Percentiles rank a stretch among this genome's conserved stretches.
Evolutionary conservation across 1,140 invertebrate species (phyloP).

Genomic region (Drosophila orena): DNA sequence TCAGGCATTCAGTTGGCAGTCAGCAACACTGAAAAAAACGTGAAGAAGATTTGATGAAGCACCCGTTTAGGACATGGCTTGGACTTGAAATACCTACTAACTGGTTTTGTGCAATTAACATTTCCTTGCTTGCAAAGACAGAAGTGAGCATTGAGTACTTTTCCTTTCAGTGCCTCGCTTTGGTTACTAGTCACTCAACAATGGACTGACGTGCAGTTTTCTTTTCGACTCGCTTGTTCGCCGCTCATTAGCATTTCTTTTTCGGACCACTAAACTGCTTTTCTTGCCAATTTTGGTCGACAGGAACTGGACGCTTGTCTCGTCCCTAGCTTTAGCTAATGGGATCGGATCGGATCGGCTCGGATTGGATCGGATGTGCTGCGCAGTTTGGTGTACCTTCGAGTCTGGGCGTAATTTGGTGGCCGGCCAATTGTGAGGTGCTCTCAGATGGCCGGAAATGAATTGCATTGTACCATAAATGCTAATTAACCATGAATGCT

Average conservation of each 20-base stretch:
- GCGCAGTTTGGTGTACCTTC: conserved; percentile 23
- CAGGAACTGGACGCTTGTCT: conserved; percentile 33
- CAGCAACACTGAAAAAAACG: conserved; percentile 11
- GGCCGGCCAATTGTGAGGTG: conserved; percentile 32
- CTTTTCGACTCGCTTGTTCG: conserved; percentile 36
- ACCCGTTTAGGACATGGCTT: too few relatives aligned
- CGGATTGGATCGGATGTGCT: conserved; percentile 20
- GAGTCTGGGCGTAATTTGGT: conserved; percentile 25
- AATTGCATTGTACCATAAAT: conserved; percentile 19
- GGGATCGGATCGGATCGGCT: conserved; percentile 33
- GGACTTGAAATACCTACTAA: too few relatives aligned
- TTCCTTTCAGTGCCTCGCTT: conserved; percentile 22
- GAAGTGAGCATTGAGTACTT: not conserved
- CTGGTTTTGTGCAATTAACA: too few relatives aligned
- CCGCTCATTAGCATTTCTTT: conserved; percentile 49
- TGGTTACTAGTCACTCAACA: conserved; percentile 40
- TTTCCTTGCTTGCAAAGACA: not conserved
- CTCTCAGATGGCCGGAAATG: conserved; percentile 36
- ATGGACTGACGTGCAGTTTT: conserved; percentile 37
- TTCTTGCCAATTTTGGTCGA: conserved; percentile 49
- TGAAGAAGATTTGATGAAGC: not conserved
- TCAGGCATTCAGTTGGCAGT: conserved; percentile 11
- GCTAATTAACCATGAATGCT: conserved; percentile 24
- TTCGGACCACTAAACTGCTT: conserved; percentile 34
- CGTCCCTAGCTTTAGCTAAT: conserved; percentile 35